phyloP scores from a whole-genome alignment of 2,797 vertebrate genomes.

The Podargus strigoides region DNA sequence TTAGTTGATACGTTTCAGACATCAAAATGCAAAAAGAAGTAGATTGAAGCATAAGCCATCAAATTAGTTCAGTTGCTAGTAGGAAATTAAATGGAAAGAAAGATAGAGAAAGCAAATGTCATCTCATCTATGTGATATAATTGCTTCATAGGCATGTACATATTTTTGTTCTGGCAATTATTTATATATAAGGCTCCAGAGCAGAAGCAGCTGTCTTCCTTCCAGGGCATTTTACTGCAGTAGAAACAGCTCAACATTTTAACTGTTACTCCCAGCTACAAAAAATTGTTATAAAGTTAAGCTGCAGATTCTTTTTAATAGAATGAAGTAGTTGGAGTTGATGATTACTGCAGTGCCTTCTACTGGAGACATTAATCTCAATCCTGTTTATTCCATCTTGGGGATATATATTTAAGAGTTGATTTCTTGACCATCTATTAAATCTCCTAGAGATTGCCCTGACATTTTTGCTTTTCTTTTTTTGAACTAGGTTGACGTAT shows the following conservation, averaged over 20 bases:
- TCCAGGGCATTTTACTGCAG: not conserved
- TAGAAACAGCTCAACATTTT: not conserved
- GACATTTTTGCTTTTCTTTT: conserved; percentile 3
- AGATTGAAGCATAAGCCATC: not conserved
- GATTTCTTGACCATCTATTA: not conserved
- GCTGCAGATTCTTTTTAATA: not conserved
- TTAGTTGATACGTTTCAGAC: not conserved
- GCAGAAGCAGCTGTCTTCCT: not conserved
- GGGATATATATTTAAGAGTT: not conserved
- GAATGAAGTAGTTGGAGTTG: not conserved
- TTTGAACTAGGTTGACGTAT: conserved; percentile 79
- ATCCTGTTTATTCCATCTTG: not conserved
- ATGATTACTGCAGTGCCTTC: not conserved
- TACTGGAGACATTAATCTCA: not conserved
- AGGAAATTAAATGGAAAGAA: not conserved
- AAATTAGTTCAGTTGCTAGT: not conserved
- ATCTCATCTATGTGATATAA: not conserved
- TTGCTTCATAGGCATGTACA: not conserved
- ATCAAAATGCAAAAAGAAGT: not conserved
- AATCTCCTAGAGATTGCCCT: not conserved
- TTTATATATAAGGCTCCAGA: not conserved
- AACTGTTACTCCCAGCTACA: not conserved
- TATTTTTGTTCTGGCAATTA: not conserved
- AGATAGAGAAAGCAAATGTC: not conserved
- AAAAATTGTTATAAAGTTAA: not conserved